Base-by-base conservation (phyloP, 2,797 vertebrate genomes). In the Lagocephalus sceleratus region DNA sequence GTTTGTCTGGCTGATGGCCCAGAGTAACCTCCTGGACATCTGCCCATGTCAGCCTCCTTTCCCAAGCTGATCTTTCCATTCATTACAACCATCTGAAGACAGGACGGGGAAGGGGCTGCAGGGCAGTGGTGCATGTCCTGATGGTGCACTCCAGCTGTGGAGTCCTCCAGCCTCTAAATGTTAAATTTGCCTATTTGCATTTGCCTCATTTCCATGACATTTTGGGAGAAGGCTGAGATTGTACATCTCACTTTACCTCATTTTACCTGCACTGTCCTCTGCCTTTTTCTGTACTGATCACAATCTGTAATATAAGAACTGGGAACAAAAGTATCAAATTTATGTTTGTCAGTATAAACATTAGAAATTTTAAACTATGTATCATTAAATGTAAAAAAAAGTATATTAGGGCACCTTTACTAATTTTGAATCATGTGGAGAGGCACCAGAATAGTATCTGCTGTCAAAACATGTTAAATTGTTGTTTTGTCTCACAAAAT, bases 1-100 rank as follows among this genome's bases (percentile, higher is more conserved):
- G 78, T 55, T 66, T 60, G 60, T 45, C 83, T 86, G 84, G 82
- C 85, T 42, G 67, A 50, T 59, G 78, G 84, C 85, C 82, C 69
- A 49, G 72, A 85, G 69, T 71, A 83, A 79, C 78, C 76, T 84
- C 82, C 60, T 84, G 82, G 86, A 87, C 73, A 68, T 82, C 60
- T 83, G 83, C 87, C 84, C 82, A 66, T 70, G 75, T 79, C 75
- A 79, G 66, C 64, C 61, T 63, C 69, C 68, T 60, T 5, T 19
- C 40, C 68, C 53, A 65, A 70, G 65, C 70, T 78, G 80, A 64
- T 83, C 77, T 71, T 78, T 70, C 78, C 76, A 73, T 83, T 86
- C 76, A 81, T 80, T 79, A 81, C 66, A 68, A 75, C 64, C 67
- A 71, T 79, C 72, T 71, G 79, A 80, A 75, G 78, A 75, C 74